phyloP scores from a whole-genome alignment of 1,140 invertebrate genomes.

The Venustaconcha ellipsiformis region DNA sequence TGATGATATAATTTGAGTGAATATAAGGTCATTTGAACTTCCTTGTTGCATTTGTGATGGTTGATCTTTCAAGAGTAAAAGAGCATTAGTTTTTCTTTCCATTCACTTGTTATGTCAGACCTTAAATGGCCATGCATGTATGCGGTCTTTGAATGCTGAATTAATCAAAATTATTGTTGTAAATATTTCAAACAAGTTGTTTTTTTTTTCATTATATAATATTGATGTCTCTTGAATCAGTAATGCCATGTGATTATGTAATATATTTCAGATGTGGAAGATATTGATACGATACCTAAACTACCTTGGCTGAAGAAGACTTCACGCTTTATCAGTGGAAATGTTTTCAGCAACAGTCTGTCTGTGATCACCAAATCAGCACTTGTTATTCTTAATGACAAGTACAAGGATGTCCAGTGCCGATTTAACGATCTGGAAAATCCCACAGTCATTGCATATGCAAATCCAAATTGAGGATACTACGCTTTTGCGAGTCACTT shows the following conservation, averaged over 20 bases:
- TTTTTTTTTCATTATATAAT: not conserved
- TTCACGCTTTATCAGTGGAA: conserved; percentile 78
- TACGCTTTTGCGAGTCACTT: no score
- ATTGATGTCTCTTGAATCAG: not conserved
- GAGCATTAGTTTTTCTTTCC: no score
- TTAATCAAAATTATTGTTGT: not conserved
- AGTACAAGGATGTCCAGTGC: conserved; percentile 82
- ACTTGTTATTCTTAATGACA: conserved; percentile 81
- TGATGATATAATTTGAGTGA: no score
- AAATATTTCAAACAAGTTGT: not conserved
- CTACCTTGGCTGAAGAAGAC: conserved; percentile 77
- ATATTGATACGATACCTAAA: conserved; percentile 26
- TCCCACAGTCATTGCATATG: conserved; percentile 23
- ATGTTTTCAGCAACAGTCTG: conserved; percentile 82
- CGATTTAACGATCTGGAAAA: conserved; percentile 68
- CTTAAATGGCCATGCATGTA: not conserved
- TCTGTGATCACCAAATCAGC: conserved; percentile 81
- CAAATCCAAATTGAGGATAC: not conserved
- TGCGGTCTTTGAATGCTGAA: not conserved
- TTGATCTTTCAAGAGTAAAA: no score
- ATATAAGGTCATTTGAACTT: no score
- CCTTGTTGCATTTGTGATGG: no score
- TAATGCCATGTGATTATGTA: not conserved
- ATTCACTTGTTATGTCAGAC: not conserved
- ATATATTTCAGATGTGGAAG: conserved; percentile 47